Conservation (phyloP, 2,888 invertebrate genomes). For the Acrobasis suavella region DNA sequence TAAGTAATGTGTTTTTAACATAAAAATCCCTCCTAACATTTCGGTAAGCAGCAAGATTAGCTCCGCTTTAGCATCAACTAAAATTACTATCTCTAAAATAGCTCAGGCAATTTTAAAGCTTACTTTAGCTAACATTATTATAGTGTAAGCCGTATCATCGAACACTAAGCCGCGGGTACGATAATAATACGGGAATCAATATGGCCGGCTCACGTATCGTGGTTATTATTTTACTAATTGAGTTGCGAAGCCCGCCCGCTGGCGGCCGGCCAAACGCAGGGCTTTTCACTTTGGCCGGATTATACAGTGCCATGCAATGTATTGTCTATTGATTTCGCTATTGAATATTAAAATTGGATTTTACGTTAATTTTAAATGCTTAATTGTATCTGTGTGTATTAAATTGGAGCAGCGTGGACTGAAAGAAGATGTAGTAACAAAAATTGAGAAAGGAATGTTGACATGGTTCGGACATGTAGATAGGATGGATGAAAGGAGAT, state of each 20-base stretch:
- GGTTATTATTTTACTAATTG: slow-evolving; percentile 66
- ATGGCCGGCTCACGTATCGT: slow-evolving; percentile 31
- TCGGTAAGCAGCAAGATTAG: background rate
- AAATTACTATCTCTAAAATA: background rate
- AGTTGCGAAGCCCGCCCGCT: slow-evolving; percentile 45
- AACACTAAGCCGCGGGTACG: background rate
- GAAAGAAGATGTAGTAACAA: too few species aligned
- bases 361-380: too few species aligned
- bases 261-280: slow-evolving; percentile 36
- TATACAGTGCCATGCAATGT: slow-evolving; percentile 45
- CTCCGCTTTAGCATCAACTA: background rate
- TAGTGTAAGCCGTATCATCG: slow-evolving; percentile 8
- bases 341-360: too few species aligned
- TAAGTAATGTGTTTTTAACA: too few species aligned
- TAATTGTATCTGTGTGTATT: too few species aligned
- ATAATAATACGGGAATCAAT: slow-evolving; percentile 46
- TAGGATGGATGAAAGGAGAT: too few species aligned
- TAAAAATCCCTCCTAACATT: background rate
- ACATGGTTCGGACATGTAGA: too few species aligned
- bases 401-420: too few species aligned
- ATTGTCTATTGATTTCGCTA: slow-evolving; percentile 49
- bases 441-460: too few species aligned
- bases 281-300: slow-evolving; percentile 65
- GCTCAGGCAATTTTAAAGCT: slow-evolving; percentile 37
- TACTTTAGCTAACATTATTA: slow-evolving; percentile 1